These are phyloP conservation scores for Paratilapia polleni DNA, from an alignment of 2,113 vertebrate genomes.

Conservation along the genomic window DNA sequence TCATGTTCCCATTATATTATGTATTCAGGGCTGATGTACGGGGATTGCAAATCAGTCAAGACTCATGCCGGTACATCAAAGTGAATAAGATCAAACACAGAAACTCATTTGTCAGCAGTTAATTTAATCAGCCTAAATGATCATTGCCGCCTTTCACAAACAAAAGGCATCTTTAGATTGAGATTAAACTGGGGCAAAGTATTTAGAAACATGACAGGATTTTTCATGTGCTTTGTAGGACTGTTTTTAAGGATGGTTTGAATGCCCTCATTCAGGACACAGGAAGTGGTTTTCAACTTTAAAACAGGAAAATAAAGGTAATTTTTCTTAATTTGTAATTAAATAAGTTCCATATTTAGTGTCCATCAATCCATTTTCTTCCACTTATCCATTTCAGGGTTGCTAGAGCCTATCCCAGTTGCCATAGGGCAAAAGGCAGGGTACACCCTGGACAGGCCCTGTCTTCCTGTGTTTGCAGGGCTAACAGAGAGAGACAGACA, in stretches of 20 bases:
- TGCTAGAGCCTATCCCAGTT: too few species aligned
- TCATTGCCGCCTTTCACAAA: not conserved
- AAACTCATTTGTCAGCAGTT: not conserved
- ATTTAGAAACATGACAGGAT: not conserved
- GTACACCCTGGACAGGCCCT: too few species aligned
- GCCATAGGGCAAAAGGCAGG: too few species aligned
- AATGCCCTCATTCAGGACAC: fast-evolving
- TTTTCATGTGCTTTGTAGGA: fast-evolving
- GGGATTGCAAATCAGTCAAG: not conserved
- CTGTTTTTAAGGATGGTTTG: not conserved
- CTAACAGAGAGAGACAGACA: too few species aligned
- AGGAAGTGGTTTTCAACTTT: not conserved
- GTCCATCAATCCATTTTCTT: not conserved
- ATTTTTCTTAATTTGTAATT: not conserved
- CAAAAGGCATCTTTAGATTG: not conserved
- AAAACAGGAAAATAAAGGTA: not conserved
- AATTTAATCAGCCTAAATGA: not conserved
- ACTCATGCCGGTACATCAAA: not conserved
- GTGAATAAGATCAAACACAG: not conserved
- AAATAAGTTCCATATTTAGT: not conserved
- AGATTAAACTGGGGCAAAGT: fast-evolving
- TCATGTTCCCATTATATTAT: not conserved
- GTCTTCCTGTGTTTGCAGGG: too few species aligned
- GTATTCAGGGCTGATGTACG: not conserved
- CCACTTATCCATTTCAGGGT: too few species aligned